Evolutionary conservation across 2,113 vertebrate genomes (phyloP), one percentile per base, ranked within the genome.

Genomic region (Epinephelus fuscoguttatus): DNA sequence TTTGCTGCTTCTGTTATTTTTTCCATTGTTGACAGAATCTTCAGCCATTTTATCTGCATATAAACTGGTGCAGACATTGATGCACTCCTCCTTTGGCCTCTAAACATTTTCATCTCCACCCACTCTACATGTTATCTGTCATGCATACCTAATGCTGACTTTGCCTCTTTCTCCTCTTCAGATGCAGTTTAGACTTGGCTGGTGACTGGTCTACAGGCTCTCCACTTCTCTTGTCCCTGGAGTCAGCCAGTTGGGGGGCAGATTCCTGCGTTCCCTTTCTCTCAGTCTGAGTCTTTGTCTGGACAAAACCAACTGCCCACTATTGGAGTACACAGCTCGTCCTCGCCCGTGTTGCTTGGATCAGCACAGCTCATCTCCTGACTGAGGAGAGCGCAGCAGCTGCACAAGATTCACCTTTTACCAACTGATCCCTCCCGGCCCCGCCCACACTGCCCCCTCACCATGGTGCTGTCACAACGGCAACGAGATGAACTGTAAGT

Each of bases 401-500:
- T 96, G 79, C 94, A 95, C 93, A 85, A 86, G 81, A 85, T 78
- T 91, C 81, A 69, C 90, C 88, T 92, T 79, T 25, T 66, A 83
- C 73, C 69, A 33, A 49, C 75, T 63, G 79, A 85, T 79, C 83
- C 79, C 79, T 90, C 92, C 83, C 13, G 80, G 60, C 85, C 90
- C 94, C 91, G 93, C 87, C 93, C 92, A 94, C 90, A 95, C 94
- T 86, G 90, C 82, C 70, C 62, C 82, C 84, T 94, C 96, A 95
- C 95, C 85, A 99, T 99, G 98, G 98, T 99, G 97, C 97, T 99
- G 96, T 99, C 98, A 95, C 98, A 99, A 95, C 97, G 98, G 95
- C 98, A 99, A 98, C 96, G 98, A 96, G 98, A 99, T 93, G 98
- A 99, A 93, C 95, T 99, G 98, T 99, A 96, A 99, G 98, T 96